Percentiles rank a stretch among this genome's conserved stretches.
phyloP scores from a whole-genome alignment of 2,888 invertebrate species.

The Plebejus argus region DNA sequence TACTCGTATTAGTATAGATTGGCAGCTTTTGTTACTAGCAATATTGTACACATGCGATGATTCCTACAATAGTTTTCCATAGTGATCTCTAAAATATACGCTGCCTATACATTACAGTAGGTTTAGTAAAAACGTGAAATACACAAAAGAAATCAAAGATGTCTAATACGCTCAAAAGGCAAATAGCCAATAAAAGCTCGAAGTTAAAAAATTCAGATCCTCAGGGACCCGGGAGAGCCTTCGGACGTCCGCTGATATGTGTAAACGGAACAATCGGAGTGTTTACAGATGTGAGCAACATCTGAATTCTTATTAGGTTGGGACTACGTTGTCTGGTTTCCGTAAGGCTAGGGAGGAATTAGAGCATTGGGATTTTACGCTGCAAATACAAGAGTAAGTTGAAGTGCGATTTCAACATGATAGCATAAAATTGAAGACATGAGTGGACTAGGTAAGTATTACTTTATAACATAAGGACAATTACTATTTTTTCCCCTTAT shows the following conservation, averaged over 20 bases:
- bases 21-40: too few relatives aligned
- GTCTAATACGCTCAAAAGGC: background rate
- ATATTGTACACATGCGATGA: too few relatives aligned
- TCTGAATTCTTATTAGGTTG: conserved; percentile 2
- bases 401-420: background rate
- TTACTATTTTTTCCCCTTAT: too few relatives aligned
- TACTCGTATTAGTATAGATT: too few relatives aligned
- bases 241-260: background rate
- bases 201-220: conserved; percentile 12
- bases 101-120: background rate
- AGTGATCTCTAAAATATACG: background rate
- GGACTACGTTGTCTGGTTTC: background rate
- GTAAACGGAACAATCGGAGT: background rate
- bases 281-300: background rate
- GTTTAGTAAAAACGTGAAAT: background rate
- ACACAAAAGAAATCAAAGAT: background rate
- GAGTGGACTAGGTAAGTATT: too few relatives aligned
- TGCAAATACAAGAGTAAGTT: background rate
- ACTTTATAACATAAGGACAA: too few relatives aligned
- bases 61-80: too few relatives aligned
- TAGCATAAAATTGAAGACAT: too few relatives aligned
- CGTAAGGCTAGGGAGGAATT: background rate
- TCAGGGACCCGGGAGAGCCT: background rate
- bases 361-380: background rate
- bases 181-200: conserved; percentile 12